Base-by-base conservation (phyloP, 2,888 invertebrate species). In the Brachyptera putata region DNA sequence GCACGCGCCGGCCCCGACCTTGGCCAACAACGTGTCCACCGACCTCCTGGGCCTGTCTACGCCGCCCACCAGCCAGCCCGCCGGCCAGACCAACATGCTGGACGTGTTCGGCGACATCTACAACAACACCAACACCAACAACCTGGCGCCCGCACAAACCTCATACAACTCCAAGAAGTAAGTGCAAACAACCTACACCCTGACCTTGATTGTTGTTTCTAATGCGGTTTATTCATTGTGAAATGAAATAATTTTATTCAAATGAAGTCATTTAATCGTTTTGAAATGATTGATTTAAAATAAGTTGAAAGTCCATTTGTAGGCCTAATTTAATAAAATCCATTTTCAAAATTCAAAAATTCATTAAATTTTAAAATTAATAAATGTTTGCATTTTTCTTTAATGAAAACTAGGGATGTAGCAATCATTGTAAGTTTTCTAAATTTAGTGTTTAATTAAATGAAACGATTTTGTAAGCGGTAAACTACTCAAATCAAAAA, bases 101-200 rank as follows among this genome's bases (percentile, higher is more conserved):
- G 96, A 96, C 77, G 93, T 96, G 50, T 80, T 96, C 64, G 95
- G 94, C 43, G 95, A 95, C 74, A 84, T 93, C 64, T 93, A 92
- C 72, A 71, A 70, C 36, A 63, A 68, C 26, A 67, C 69, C 22
- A 68, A 66, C 63, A 37, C 53, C 39, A 64, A 58, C 56, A 64
- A 59, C 41, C 48, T 49, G 36, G 73, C 75, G 57, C 75, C 77
- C 64, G 80, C 80, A 68, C 85, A 85, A 65, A 85, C 84, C 69
- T 83, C 87, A 68, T 90, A 91, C 70, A 93, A 94, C 75, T 85
- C 91, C 62, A 94, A 92, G 75, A 96, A 95, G 83, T 86, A 72
- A 71, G 77, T 14, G 3, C 9, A 5, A 7, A 34, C 34, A n/a
- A n/a, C n/a, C n/a, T n/a, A 11, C 11, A 30, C 11, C 34, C 34